Evolutionary conservation across 2,113 vertebrate genomes (phyloP), one percentile per base, ranked within the genome.

Genomic region (Bos javanicus): DNA sequence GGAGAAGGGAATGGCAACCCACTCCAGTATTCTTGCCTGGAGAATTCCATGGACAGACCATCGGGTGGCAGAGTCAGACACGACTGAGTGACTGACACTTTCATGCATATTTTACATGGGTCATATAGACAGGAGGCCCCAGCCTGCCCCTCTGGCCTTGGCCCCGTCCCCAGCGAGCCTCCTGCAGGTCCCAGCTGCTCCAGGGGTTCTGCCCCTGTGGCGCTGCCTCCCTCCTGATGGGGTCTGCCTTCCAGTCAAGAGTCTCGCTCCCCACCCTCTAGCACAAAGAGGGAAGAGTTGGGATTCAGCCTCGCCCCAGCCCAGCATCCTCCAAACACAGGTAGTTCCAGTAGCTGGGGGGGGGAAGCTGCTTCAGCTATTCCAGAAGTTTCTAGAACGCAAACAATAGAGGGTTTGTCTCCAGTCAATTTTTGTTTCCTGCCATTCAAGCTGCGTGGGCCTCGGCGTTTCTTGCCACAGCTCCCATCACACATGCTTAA

Each of bases 351-450:
- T 36, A 46, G 90, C 93, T 39, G 74, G 90, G 59, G 95, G 59
- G 95, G 60, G 76, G 88, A 86, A 95, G 48, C 80, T 84, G 95
- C 89, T 94, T 95, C 93, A 87, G 13, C 94, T 83, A 82, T 80
- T 94, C 94, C 95, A 8, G 30, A 87, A n/a, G 57, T 86, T 96
- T 94, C 92, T 83, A 96, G 97, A 97, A 97, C 67, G 56, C 1
- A 48, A 95, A 98, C 98, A 98, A 98, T 98, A 84, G 90, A 92
- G 26, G 80, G 90, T 48, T 97, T 95, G 96, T 89, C 97, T 97
- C 89, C 81, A 91, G 43, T 74, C 39, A 9, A 64, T 96, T 96
- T 81, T 86, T 23, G 89, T 59, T 98, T 98, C 98, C 98, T 98
- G 97, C 92, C 96, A 97, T 97, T 97, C 96, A 96, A 62, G 60